A percentile compares a stretch with the other conserved stretches of the same genome.
Conservation (phyloP, 2,797 vertebrate genomes). For the Spatula versicolor region DNA sequence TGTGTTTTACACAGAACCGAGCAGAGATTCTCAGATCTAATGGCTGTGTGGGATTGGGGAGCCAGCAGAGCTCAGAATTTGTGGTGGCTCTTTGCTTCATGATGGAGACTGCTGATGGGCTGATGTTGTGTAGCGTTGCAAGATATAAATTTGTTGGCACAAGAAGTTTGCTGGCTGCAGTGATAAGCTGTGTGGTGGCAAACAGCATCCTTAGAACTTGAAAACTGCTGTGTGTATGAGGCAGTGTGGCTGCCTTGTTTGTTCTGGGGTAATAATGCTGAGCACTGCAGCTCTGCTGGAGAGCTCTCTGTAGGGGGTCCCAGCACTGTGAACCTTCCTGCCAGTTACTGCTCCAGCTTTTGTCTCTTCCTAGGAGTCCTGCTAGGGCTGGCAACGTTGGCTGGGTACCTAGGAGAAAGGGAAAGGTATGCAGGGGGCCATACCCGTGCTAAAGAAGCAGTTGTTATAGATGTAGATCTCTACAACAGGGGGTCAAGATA, state of each 20-base stretch:
- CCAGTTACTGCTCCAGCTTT: not conserved
- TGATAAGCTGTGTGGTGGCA: not conserved
- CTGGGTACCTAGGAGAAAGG: not conserved
- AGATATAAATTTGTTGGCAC: rapidly evolving
- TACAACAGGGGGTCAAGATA: not conserved
- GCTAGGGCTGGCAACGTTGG: not conserved
- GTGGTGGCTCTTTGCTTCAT: not conserved
- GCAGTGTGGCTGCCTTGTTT: not conserved
- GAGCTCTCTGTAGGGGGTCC: not conserved
- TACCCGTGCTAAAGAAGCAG: rapidly evolving
- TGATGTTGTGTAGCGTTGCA: rapidly evolving
- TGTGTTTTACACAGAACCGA: not conserved
- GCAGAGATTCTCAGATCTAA: not conserved
- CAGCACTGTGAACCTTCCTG: rapidly evolving
- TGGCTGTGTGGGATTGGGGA: too few species aligned
- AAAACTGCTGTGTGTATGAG: rapidly evolving
- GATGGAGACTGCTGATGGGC: not conserved
- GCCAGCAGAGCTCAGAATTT: not conserved
- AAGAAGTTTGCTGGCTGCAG: not conserved
- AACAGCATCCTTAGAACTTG: not conserved
- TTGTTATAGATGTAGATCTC: not conserved
- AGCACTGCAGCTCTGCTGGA: rapidly evolving
- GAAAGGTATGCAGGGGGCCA: not conserved
- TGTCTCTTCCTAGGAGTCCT: not conserved
- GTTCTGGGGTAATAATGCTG: not conserved